Base-by-base conservation (phyloP, 2,113 vertebrate genomes). In the Pogona vitticeps region DNA sequence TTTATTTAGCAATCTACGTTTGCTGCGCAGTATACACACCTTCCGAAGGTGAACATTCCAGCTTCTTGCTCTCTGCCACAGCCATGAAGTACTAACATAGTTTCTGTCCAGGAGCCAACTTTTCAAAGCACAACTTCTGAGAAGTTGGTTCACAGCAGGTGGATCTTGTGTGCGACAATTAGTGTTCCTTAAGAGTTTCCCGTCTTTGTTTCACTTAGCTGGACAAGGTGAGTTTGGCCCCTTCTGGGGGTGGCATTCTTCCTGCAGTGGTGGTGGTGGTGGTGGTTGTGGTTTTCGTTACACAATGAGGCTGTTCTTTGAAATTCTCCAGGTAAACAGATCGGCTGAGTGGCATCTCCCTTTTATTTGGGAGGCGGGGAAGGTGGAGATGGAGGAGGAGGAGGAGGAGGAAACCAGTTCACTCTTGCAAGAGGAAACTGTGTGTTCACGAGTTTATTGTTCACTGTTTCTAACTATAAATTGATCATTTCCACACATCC, bases 371-470 rank as follows among this genome's bases (percentile, higher is more conserved):
- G 82, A 90, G 91, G 88, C 31, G 4, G 81, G 89, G 78, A 82
- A 28, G 20, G n/a, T 85, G 89, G 90, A 93, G 26, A 28, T 85
- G 91, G 90, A 92, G 92, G 92, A 82, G 92, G 92, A 90, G 92
- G 65, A 82, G 92, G 92, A 91, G 92, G 65, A 68, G 65, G 88
- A 21, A 33, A 18, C 1, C 31, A 2, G 72, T n/a, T 28, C 6
- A 0, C n/a, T 83, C 75, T 75, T 89, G 87, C 89, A 92, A 92
- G 2, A 68, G 86, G 65, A 21, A 6, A 13, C 0, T 15, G 17
- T 26, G 6, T 61, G 7, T 80, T 12, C 67, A 46, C 40, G 23
- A 70, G 17, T 80, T 80, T 59, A 71, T 26, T 36, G 78, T 58
- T 79, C 71, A 10, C 46, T 7, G 23, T 9, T 72, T n/a, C 13